A percentile compares a stretch with the other conserved stretches of the same genome.
Conservation (phyloP, 2,888 invertebrate species). For the Chrysodeixis includens region DNA sequence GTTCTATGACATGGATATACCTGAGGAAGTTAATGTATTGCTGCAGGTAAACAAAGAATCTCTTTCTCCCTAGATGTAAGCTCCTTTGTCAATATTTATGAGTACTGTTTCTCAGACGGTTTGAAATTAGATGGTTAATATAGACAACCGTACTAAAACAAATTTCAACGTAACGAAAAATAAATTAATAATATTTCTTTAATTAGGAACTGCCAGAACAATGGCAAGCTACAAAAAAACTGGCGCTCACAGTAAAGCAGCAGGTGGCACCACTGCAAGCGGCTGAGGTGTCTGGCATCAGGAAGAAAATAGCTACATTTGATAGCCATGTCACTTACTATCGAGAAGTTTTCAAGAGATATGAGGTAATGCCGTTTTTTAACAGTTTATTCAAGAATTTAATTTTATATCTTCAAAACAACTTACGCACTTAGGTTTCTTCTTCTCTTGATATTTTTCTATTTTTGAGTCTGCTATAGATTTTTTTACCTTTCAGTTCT, state of each 20-base stretch:
- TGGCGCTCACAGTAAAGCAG: conserved; percentile 96
- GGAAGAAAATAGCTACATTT: conserved; percentile 95
- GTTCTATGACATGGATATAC: conserved; percentile 98
- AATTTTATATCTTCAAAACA: too few relatives aligned
- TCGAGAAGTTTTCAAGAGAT: conserved; percentile 95
- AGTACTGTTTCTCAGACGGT: too few relatives aligned
- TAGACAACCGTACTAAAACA: too few relatives aligned
- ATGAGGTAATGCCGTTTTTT: conserved; percentile 77
- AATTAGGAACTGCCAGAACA: conserved; percentile 96
- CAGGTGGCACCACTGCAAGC: conserved; percentile 98
- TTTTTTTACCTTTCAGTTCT: conserved; percentile 90
- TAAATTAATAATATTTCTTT: neutral
- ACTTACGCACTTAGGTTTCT: too few relatives aligned
- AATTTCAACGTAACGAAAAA: too few relatives aligned
- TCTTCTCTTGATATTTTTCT: too few relatives aligned
- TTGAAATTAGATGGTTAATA: too few relatives aligned
- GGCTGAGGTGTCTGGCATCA: conserved; percentile 96
- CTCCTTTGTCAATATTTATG: too few relatives aligned
- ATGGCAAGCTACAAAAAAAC: conserved; percentile 98
- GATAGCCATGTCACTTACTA: conserved; percentile 95
- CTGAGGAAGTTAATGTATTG: conserved; percentile 97
- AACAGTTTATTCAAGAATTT: too few relatives aligned
- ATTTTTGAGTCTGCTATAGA: too few relatives aligned
- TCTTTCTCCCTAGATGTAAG: too few relatives aligned
- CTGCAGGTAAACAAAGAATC: too few relatives aligned